Conservation (phyloP, 2,888 invertebrate genomes). For the Sturmia bella region DNA sequence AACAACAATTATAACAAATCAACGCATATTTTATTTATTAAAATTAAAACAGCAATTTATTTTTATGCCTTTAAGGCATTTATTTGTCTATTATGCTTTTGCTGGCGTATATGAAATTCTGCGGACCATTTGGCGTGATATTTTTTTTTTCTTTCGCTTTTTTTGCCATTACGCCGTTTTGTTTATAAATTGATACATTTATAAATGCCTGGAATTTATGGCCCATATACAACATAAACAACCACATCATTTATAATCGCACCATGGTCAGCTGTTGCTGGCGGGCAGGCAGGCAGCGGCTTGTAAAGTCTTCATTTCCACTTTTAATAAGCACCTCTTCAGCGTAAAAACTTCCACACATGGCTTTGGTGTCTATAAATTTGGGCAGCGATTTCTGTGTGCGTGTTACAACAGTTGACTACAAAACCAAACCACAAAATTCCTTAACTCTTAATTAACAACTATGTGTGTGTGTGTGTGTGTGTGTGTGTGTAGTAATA, state of each 20-base stretch:
- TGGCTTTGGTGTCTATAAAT: conserved; percentile 11
- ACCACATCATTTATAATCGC: conserved; percentile 12
- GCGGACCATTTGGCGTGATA: conserved; percentile 17
- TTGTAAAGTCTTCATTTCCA: background rate
- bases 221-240: conserved; percentile 28
- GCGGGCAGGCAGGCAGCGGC: conserved; percentile 1
- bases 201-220: conserved; percentile 52
- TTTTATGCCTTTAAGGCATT: conserved; percentile 41
- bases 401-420: background rate
- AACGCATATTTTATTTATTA: conserved; percentile 63
- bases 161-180: conserved; percentile 20
- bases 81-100: conserved; percentile 11
- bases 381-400: conserved; percentile 10
- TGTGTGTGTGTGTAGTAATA: too few relatives aligned
- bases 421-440: background rate
- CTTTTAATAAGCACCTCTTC: conserved; percentile 1
- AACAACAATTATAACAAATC: conserved; percentile 41
- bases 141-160: conserved; percentile 2
- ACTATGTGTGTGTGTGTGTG: too few relatives aligned
- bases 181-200: conserved; percentile 63
- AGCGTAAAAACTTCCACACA: conserved; percentile 9
- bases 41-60: conserved; percentile 46
- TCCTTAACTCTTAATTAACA: conserved; percentile 22
- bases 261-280: background rate
- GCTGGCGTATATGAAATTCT: conserved; percentile 2